phyloP scores from a whole-genome alignment of 2,797 vertebrate genomes.

The Coranthus polyacanthus region DNA sequence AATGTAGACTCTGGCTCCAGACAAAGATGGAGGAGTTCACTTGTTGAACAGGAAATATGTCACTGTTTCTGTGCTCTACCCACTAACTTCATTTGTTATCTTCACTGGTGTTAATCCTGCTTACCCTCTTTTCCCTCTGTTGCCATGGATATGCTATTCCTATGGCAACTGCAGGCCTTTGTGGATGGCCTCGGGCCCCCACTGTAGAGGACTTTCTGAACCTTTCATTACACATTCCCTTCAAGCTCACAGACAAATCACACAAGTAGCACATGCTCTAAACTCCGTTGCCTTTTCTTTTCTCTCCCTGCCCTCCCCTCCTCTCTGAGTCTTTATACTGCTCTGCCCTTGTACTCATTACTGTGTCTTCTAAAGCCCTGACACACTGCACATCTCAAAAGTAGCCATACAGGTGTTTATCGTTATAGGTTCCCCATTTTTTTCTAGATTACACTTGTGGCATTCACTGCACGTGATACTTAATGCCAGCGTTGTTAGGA shows the following conservation, averaged over 20 bases:
- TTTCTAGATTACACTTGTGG: constrained; percentile 15
- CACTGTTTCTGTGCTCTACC: constrained; percentile 56
- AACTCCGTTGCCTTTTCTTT: constrained; percentile 13
- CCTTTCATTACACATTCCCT: constrained; percentile 80
- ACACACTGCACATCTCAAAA: not conserved
- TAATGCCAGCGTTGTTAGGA: constrained; percentile 25
- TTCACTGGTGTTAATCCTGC: constrained; percentile 79
- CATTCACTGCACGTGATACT: constrained; percentile 6
- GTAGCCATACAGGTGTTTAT: constrained; percentile 12
- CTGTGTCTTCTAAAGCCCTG: constrained; percentile 12
- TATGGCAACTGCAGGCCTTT: constrained; percentile 86
- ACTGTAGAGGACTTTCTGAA: constrained; percentile 75
- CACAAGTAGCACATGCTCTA: constrained; percentile 51
- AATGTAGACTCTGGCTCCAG: constrained; percentile 13
- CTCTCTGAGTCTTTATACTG: not conserved
- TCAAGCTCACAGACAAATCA: constrained; percentile 74
- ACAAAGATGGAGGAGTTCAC: constrained; percentile 27
- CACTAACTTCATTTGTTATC: constrained; percentile 79
- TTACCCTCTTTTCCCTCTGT: constrained; percentile 79
- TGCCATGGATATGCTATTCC: constrained; percentile 89
- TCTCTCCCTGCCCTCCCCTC: constrained; percentile 1
- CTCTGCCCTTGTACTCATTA: constrained; percentile 11
- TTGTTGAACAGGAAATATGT: constrained; percentile 65
- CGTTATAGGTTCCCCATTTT: not conserved
- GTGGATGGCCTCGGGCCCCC: constrained; percentile 79